A percentile compares a stretch with the other conserved stretches of the same genome.
Evolutionary conservation across 2,888 invertebrate species (phyloP).

Genomic region (Clivina fossor): DNA sequence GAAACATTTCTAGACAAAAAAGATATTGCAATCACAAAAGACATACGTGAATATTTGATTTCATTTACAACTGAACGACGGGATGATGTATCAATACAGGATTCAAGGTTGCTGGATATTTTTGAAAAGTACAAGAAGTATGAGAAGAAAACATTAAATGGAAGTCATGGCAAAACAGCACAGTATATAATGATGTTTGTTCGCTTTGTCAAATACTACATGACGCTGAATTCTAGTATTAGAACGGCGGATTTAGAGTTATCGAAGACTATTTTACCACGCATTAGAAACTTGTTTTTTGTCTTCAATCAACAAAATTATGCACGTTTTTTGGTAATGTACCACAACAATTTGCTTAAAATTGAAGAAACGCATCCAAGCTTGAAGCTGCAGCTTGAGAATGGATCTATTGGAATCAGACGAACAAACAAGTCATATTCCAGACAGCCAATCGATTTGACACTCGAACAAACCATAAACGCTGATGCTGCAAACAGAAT

Average conservation of each 20-base stretch:
- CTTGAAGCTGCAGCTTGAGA: conserved; percentile 36
- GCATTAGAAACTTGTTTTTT: conserved; percentile 40
- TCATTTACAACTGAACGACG: conserved; percentile 29
- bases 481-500: conserved; percentile 39
- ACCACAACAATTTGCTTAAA: conserved; percentile 40
- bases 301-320: conserved; percentile 45
- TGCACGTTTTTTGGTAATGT: conserved; percentile 40
- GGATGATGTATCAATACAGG: neutral
- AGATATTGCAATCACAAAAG: neutral
- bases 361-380: conserved; percentile 41
- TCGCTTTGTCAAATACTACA: conserved; percentile 35
- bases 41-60: conserved; percentile 32
- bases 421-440: conserved; percentile 41
- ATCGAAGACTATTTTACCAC: conserved; percentile 35
- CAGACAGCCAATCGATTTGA: conserved; percentile 37
- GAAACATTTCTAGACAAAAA: neutral
- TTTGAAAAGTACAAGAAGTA: conserved; percentile 35
- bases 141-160: conserved; percentile 29
- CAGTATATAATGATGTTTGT: conserved; percentile 31
- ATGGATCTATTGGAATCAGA: conserved; percentile 35
- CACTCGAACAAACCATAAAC: conserved; percentile 38
- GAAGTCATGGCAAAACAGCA: conserved; percentile 24
- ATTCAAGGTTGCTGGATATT: conserved; percentile 26
- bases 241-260: conserved; percentile 35
- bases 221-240: conserved; percentile 33